These are phyloP conservation scores for Junonia oenone DNA, from an alignment of 2,888 invertebrate genomes.

Conservation along the genomic window DNA sequence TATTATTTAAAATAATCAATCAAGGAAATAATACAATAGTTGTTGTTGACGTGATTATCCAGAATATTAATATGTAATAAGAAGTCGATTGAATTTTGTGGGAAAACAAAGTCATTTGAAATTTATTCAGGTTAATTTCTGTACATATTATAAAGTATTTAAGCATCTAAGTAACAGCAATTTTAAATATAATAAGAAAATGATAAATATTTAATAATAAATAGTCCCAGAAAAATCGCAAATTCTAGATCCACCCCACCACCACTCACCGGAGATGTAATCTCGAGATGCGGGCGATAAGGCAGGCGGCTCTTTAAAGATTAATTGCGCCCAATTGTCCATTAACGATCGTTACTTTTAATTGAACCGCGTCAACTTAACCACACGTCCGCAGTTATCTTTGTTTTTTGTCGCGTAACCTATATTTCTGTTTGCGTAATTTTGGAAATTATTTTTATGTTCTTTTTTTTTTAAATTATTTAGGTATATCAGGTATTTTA, in stretches of 20 bases:
- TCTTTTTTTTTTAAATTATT: neutral
- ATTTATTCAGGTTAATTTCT: too few relatives aligned
- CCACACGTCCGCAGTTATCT: neutral
- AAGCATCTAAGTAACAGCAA: too few relatives aligned
- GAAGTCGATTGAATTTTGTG: too few relatives aligned
- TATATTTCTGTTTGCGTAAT: neutral
- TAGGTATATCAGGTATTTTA: neutral
- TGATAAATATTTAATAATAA: neutral
- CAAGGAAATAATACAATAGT: too few relatives aligned
- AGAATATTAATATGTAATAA: too few relatives aligned
- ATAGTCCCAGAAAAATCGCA: neutral
- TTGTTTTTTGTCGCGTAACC: neutral
- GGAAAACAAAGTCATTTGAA: too few relatives aligned
- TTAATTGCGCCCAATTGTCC: constrained; percentile 28
- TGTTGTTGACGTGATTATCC: too few relatives aligned
- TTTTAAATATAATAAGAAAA: too few relatives aligned
- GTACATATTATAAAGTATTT: too few relatives aligned
- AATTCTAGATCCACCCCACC: neutral
- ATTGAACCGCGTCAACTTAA: constrained; percentile 22
- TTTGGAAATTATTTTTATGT: neutral
- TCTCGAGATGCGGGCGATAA: constrained; percentile 23
- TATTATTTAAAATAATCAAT: too few relatives aligned
- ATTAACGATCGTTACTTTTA: constrained; percentile 34
- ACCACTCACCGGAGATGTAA: constrained; percentile 10
- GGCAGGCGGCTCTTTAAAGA: constrained; percentile 24